Evolutionary conservation across 2,797 vertebrate genomes (phyloP).

Genomic region (Agapornis canus): DNA sequence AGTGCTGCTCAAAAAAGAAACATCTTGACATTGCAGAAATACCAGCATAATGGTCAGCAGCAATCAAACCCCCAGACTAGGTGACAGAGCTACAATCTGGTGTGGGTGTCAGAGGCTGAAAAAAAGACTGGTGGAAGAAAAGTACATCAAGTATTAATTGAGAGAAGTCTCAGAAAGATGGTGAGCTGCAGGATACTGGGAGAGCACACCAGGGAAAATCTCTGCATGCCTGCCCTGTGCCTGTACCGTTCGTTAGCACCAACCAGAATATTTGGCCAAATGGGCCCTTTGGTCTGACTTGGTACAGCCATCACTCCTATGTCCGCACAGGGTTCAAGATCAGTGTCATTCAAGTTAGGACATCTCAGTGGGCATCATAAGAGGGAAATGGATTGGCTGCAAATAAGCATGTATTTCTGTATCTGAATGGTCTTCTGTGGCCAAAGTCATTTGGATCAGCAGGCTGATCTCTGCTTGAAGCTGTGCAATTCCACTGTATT

Average conservation of each 20-base stretch:
- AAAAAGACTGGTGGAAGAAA: not conserved
- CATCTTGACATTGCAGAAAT: not conserved
- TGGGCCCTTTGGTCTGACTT: not conserved
- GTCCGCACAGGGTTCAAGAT: not conserved
- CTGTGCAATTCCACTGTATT: not conserved
- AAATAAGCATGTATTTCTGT: not conserved
- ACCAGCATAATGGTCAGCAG: not conserved
- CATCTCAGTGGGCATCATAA: not conserved
- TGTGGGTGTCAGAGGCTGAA: not conserved
- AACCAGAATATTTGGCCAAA: not conserved
- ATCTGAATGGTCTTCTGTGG: not conserved
- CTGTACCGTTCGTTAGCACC: not conserved
- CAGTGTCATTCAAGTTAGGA: not conserved
- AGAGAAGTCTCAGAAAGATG: not conserved
- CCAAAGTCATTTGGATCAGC: not conserved
- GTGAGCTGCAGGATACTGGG: not conserved
- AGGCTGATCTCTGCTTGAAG: not conserved
- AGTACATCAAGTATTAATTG: not conserved
- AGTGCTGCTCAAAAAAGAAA: not conserved
- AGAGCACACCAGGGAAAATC: not conserved
- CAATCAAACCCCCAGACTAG: not conserved
- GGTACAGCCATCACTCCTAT: not conserved
- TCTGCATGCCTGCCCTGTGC: not conserved
- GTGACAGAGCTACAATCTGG: not conserved
- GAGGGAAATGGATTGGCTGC: not conserved